A percentile compares a stretch with the other conserved stretches of the same genome.
Conservation (phyloP, 2,113 vertebrate species). For the Alces alces region DNA sequence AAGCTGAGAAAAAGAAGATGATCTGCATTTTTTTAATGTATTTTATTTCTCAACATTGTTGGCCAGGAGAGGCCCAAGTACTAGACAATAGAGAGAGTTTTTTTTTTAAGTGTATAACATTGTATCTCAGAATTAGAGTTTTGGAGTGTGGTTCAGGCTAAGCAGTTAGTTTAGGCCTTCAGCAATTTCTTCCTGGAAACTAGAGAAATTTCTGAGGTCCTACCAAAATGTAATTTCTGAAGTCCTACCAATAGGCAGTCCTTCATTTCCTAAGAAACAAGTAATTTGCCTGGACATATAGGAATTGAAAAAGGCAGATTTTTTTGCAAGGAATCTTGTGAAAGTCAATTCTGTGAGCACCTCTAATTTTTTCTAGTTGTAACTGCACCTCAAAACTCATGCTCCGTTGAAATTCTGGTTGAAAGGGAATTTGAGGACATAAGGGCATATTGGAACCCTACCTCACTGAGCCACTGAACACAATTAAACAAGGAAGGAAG, state of each 20-base stretch:
- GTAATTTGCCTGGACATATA: not conserved
- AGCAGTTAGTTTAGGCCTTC: not conserved
- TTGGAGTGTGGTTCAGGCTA: not conserved
- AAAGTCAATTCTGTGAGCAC: not conserved
- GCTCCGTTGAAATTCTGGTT: not conserved
- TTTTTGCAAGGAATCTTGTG: not conserved
- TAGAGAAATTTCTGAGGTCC: not conserved
- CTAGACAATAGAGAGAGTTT: not conserved
- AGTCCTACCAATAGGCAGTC: not conserved
- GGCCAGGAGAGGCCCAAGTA: not conserved
- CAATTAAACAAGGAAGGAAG: not conserved
- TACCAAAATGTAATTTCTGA: constrained; percentile 12
- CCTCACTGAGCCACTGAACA: not conserved
- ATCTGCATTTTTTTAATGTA: not conserved
- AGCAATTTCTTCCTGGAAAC: constrained; percentile 8
- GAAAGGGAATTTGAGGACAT: not conserved
- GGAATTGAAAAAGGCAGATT: not conserved
- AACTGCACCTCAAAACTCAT: not conserved
- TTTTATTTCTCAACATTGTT: not conserved
- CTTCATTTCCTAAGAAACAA: constrained; percentile 18
- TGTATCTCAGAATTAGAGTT: not conserved
- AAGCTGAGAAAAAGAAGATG: not conserved
- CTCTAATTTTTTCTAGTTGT: not conserved
- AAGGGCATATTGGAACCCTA: not conserved
- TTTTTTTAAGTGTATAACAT: not conserved